Percentiles rank a stretch among this genome's conserved stretches.
Evolutionary conservation across 2,888 invertebrate species (phyloP).

Genomic region (Catocala fraxini): DNA sequence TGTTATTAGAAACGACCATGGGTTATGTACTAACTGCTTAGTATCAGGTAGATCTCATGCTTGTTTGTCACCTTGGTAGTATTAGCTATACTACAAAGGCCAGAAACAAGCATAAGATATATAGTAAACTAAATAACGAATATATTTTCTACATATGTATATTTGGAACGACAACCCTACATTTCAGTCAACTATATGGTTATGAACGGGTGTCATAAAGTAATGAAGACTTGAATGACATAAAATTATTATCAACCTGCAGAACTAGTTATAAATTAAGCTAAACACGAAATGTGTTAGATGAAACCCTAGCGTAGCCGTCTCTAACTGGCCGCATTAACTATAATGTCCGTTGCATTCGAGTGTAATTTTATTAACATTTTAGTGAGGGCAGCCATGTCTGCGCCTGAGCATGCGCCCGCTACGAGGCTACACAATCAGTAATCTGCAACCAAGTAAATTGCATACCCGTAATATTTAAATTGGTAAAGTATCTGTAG

Average conservation of each 20-base stretch:
- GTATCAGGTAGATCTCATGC: too few relatives aligned
- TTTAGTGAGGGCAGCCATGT: constrained; percentile 64
- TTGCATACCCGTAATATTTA: constrained; percentile 58
- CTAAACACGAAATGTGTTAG: constrained; percentile 66
- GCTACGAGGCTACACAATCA: constrained; percentile 64
- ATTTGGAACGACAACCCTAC: constrained; percentile 45
- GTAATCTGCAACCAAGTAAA: constrained; percentile 65
- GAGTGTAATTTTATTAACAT: constrained; percentile 76
- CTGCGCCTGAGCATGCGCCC: constrained; percentile 39
- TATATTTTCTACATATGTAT: too few relatives aligned
- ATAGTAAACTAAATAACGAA: too few relatives aligned
- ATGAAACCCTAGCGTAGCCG: constrained; percentile 59
- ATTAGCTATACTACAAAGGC: too few relatives aligned
- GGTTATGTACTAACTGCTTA: too few relatives aligned
- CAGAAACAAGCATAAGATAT: too few relatives aligned
- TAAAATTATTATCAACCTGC: constrained; percentile 61
- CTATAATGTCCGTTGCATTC: constrained; percentile 64
- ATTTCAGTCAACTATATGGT: constrained; percentile 33
- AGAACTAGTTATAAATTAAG: constrained; percentile 69
- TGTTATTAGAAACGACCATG: too few relatives aligned
- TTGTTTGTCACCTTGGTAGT: too few relatives aligned
- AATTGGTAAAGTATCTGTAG: constrained; percentile 39
- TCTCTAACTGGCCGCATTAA: constrained; percentile 66
- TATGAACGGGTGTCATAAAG: constrained; percentile 60
- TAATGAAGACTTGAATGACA: constrained; percentile 70